A percentile compares a stretch with the other conserved stretches of the same genome.
Conservation (phyloP, 2,797 vertebrate genomes). For the Sebastes melanostomus region DNA sequence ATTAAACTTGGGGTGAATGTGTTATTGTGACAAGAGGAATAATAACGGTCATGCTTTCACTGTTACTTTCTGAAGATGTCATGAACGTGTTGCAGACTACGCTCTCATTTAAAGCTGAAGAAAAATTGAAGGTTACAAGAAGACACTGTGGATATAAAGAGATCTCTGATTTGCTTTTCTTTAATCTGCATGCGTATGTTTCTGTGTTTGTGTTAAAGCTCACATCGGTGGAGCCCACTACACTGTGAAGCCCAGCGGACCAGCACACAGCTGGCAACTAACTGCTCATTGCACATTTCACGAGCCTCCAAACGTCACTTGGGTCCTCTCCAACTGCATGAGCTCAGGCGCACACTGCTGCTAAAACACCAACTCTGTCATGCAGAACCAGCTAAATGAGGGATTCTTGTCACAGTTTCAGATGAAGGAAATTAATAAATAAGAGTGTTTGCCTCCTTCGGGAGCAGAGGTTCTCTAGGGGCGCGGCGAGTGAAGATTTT, state of each 20-base stretch:
- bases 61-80: neutral
- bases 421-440: slow-evolving; percentile 62
- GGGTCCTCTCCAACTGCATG: slow-evolving; percentile 57
- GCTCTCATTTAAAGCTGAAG: neutral
- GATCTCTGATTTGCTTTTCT: neutral
- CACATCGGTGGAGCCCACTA: slow-evolving; percentile 47
- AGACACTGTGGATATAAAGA: neutral
- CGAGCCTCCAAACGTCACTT: slow-evolving; percentile 51
- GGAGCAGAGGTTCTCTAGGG: slow-evolving; percentile 22
- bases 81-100: neutral
- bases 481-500: slow-evolving; percentile 18
- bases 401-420: slow-evolving; percentile 56
- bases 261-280: slow-evolving; percentile 66
- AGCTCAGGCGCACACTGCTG: slow-evolving; percentile 39
- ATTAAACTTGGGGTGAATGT: neutral
- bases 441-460: slow-evolving; percentile 36
- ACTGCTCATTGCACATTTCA: slow-evolving; percentile 70
- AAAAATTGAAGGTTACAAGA: neutral
- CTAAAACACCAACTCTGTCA: slow-evolving; percentile 46
- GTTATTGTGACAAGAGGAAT: neutral
- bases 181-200: slow-evolving; percentile 16
- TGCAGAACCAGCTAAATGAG: slow-evolving; percentile 65
- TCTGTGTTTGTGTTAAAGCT: slow-evolving; percentile 32
- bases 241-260: slow-evolving; percentile 64
- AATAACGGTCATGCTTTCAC: neutral